Evolutionary conservation across 2,113 vertebrate species (phyloP).

Genomic region (Vimba vimba): DNA sequence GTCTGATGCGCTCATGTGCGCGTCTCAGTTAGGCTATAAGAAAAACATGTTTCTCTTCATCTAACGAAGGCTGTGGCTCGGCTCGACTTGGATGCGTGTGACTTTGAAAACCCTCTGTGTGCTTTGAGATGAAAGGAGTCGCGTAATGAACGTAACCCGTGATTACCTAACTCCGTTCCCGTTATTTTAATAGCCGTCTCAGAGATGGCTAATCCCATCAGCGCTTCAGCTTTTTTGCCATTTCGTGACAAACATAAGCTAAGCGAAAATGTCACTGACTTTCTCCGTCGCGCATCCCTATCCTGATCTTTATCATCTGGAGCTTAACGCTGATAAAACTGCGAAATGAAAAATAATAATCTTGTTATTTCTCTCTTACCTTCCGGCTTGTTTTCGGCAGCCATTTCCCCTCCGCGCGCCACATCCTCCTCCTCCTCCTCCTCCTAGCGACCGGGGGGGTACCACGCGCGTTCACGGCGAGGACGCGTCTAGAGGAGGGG

Average conservation of each 20-base stretch:
- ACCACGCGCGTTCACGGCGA: conserved; percentile 75
- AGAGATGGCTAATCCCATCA: conserved; percentile 60
- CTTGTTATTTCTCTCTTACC: conserved; percentile 84
- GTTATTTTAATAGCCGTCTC: conserved; percentile 67
- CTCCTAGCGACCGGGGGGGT: conserved; percentile 75
- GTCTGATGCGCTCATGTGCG: conserved; percentile 49
- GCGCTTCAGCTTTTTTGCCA: conserved; percentile 66
- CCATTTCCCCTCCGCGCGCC: conserved; percentile 98
- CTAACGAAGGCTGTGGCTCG: conserved; percentile 27
- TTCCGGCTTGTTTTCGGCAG: conserved; percentile 99
- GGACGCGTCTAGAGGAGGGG: conserved; percentile 66
- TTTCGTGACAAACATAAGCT: conserved; percentile 51
- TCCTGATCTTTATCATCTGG: conserved; percentile 24
- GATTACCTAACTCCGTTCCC: conserved; percentile 68
- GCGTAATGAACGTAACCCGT: conserved; percentile 25
- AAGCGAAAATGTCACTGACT: conserved; percentile 43
- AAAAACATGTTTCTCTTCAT: conserved; percentile 74
- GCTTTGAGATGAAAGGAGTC: conserved; percentile 34
- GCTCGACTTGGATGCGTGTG: conserved; percentile 25
- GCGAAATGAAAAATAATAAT: conserved; percentile 44
- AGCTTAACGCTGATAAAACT: neutral
- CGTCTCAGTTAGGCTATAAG: conserved; percentile 36
- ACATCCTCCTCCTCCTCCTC: conserved; percentile 95
- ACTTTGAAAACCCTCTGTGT: conserved; percentile 33
- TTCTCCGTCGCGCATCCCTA: conserved; percentile 42